Conservation (phyloP, 2,113 vertebrate species). For the Geothlypis trichas region DNA sequence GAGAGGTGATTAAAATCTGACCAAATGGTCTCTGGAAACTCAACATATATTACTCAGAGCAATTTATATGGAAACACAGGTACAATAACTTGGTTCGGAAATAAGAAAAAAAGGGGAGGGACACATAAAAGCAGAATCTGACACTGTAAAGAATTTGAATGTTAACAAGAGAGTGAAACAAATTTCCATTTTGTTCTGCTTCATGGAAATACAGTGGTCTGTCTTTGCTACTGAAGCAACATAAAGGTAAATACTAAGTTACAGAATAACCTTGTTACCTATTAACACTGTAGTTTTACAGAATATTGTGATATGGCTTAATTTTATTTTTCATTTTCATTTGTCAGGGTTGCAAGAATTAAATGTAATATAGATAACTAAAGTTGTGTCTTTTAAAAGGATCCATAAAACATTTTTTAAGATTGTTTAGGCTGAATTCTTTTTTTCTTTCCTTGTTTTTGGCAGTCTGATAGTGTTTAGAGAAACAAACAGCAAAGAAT, state of each 20-base stretch:
- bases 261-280: not conserved
- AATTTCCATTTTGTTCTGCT: slow-evolving; percentile 40
- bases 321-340: not conserved
- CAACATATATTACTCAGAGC: slow-evolving; percentile 54
- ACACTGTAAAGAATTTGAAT: not conserved
- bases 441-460: not conserved
- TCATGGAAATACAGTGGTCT: slow-evolving; percentile 16
- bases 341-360: not conserved
- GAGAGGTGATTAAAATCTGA: slow-evolving; percentile 74
- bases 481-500: not conserved
- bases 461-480: not conserved
- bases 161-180: not conserved
- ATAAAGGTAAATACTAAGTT: not conserved
- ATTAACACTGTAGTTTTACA: not conserved
- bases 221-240: not conserved
- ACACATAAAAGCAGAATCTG: slow-evolving; percentile 17
- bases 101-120: not conserved
- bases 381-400: not conserved
- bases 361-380: not conserved
- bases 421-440: not conserved
- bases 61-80: slow-evolving; percentile 53
- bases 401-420: not conserved
- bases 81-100: slow-evolving; percentile 2
- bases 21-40: slow-evolving; percentile 71
- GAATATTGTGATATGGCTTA: not conserved